Base-by-base conservation (phyloP, 2,797 vertebrate species). In the Tangara arthus region DNA sequence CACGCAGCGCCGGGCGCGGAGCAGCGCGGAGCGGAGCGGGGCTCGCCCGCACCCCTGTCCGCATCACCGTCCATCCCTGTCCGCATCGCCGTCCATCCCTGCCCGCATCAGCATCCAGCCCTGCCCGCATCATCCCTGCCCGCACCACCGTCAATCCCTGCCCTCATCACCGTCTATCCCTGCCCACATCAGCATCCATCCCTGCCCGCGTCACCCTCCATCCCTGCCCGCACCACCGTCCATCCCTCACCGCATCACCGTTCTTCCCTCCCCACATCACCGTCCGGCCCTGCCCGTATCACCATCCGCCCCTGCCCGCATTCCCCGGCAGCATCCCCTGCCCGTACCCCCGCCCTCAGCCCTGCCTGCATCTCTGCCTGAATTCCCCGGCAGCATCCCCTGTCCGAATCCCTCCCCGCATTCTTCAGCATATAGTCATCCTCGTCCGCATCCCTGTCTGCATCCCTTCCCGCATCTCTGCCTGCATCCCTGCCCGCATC, bases 1-100 rank as follows among this genome's bases (percentile, higher is more conserved):
- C 96, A 97, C 93, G 49, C 52, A 70, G 86, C 80, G 5, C 55
- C 14, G 24, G 9, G 46, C n/a, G 89, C 71, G 30, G 68, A 60
- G 42, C 53, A n/a, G 26, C 32, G 53, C 32, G 53, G 53, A 55
- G 32, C 32, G 32, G 64, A 60, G 76, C 46, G 72, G 47, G 39
- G 39, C 42, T 23, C 52, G 37, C 26, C 81, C 57, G 34, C 44
- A 24, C 2, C 42, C 26, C 60, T 9, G 69, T 7, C 46, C 64
- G 64, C 34, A 32, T 15, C 59, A 15, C 1, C 12, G 1, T 32
- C 3, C 32, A 15, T 6, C 32, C 13, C 20, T 55, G 13, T 32
- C 21, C 53, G 53, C 32, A 53, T 21, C 53, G 6, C 1, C 17
- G 0, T 30, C 32, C 20, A 3, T 6, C 53, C 32, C 8, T 55